Conservation (phyloP, 2,113 vertebrate genomes). For the Stictonetta naevosa region DNA sequence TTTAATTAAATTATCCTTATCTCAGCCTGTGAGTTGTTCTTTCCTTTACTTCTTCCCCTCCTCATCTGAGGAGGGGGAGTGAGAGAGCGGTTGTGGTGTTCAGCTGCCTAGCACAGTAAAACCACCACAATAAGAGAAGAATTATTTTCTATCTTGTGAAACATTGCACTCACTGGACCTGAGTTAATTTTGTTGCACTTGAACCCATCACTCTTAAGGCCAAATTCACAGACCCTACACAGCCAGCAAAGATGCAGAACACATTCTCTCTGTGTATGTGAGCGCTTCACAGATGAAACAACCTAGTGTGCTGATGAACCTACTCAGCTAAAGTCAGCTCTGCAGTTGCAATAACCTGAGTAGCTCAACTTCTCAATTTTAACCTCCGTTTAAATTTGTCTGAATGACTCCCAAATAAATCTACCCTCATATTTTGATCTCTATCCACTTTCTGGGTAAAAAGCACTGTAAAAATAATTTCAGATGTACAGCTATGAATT, state of each 20-base stretch:
- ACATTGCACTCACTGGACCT: not conserved
- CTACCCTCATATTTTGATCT: not conserved
- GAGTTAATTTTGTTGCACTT: not conserved
- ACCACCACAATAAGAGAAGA: not conserved
- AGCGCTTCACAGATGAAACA: not conserved
- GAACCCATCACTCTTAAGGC: not conserved
- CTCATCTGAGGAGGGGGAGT: too few relatives aligned
- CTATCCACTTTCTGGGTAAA: not conserved
- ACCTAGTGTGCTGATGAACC: not conserved
- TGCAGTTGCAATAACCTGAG: not conserved
- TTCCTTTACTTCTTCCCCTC: too few relatives aligned
- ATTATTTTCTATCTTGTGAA: not conserved
- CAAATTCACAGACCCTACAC: not conserved
- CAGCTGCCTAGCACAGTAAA: too few relatives aligned
- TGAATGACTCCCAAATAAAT: not conserved
- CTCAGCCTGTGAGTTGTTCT: too few relatives aligned
- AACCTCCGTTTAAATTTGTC: not conserved
- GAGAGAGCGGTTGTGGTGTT: too few relatives aligned
- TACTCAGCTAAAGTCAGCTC: rapidly evolving
- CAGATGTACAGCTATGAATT: not conserved
- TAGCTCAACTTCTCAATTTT: not conserved
- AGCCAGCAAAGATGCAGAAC: not conserved
- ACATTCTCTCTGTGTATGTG: not conserved
- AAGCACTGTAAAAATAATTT: not conserved
- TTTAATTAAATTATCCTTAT: too few relatives aligned